Conservation (phyloP, 2,113 vertebrate species). For the Rutilus rutilus region DNA sequence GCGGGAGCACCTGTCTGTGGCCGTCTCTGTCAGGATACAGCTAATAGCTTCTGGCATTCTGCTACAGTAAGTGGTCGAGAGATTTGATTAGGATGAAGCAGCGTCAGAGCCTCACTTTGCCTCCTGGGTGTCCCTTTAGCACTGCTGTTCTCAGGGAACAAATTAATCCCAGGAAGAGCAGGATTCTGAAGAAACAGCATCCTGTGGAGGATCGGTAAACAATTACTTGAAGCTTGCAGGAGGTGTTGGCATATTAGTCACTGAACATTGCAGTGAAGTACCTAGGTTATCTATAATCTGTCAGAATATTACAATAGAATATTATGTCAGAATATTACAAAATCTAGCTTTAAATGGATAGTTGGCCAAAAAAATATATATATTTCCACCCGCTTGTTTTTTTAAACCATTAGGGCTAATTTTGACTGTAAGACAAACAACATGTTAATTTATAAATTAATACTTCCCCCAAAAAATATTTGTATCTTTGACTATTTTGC, state of each 20-base stretch:
- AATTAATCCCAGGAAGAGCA: neutral
- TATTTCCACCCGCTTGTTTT: neutral
- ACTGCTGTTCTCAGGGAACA: constrained; percentile 2
- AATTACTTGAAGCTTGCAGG: constrained; percentile 6
- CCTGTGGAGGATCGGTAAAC: neutral
- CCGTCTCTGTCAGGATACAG: constrained; percentile 4
- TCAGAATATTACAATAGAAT: neutral
- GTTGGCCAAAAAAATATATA: neutral
- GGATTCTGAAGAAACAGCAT: neutral
- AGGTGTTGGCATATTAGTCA: neutral
- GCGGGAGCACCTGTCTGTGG: neutral
- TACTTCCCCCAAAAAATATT: neutral
- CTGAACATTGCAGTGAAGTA: neutral
- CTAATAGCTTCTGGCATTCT: constrained; percentile 48
- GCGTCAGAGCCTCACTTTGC: constrained; percentile 20
- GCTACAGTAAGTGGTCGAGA: constrained; percentile 48
- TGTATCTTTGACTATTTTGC: neutral
- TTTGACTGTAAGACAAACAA: neutral
- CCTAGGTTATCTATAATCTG: neutral
- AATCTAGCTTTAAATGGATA: neutral
- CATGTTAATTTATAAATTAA: neutral
- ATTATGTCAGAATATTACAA: neutral
- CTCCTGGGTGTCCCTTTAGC: constrained; percentile 5
- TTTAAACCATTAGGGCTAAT: neutral
- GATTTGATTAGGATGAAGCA: constrained; percentile 43